A percentile compares a stretch with the other conserved stretches of the same genome.
Evolutionary conservation across 1,140 invertebrate genomes (phyloP).

Genomic region (Lithobius niger): DNA sequence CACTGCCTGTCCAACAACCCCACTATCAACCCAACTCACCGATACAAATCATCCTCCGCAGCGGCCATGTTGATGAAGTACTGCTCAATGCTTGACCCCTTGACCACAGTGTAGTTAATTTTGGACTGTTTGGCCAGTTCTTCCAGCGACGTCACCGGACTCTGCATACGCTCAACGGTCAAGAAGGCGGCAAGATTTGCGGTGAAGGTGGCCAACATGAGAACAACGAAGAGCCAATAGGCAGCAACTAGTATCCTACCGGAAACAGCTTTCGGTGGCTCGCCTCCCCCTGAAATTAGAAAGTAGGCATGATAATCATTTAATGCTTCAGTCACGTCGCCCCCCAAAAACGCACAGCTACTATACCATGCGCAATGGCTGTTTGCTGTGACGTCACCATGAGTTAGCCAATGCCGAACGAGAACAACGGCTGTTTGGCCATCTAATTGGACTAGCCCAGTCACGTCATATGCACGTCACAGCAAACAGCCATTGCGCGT

Average conservation of each 20-base stretch:
- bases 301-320: no score
- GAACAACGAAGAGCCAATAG: constrained; percentile 83
- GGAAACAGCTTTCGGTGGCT: constrained; percentile 64
- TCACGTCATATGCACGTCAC: no score
- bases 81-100: constrained; percentile 57
- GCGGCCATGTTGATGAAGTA: constrained; percentile 87
- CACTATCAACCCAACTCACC: no score
- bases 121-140: constrained; percentile 71
- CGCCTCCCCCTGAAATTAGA: constrained; percentile 19
- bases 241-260: constrained; percentile 72
- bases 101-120: constrained; percentile 82
- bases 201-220: constrained; percentile 90
- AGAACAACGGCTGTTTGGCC: no score
- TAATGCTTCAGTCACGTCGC: no score
- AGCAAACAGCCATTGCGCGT: no score
- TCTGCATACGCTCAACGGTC: constrained; percentile 91
- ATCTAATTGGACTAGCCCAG: no score
- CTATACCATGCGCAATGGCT: no score
- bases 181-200: constrained; percentile 93
- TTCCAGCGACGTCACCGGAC: constrained; percentile 72
- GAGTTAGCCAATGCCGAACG: no score
- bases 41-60: constrained; percentile 73
- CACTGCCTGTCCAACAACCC: no score
- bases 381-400: no score
- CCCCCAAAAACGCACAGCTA: no score